Base-by-base conservation (phyloP, 37 sponge, comb jelly and placozoan genomes). In the Agelas oroides region DNA sequence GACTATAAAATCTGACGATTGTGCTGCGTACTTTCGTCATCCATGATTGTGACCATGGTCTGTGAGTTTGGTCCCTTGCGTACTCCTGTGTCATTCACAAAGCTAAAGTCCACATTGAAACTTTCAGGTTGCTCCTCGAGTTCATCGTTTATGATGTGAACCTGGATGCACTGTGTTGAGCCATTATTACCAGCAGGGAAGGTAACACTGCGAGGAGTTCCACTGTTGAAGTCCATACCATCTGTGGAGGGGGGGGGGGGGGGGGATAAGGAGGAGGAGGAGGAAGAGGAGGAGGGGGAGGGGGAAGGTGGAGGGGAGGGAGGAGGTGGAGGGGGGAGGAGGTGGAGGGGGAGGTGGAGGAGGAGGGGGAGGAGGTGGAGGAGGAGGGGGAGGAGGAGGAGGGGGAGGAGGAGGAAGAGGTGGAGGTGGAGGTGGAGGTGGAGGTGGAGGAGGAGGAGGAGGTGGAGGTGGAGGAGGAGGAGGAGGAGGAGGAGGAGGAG, bases 31-130 rank as follows among this genome's bases (percentile, higher is more conserved):
- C 71, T 28, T 65, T 73, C 74, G 65, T 79, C 75, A 64, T 74
- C 75, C 1, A 52, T 62, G 21, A 87, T 87, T 8, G 68, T 79
- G 5, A 80, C 39, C 19, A 12, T 40, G 19, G 87, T 28, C 52
- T 23, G 19, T 27, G 32, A 5, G 69, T 15, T 25, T 31, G 69
- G 0, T 41, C 38, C 17, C 46, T 46, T 46, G 46, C 46, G 8
- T 46, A 8, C 46, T 46, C 46, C 46, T 8, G 8, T 46, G 6
- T 8, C 46, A 46, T 46, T 46, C 46, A 46, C 46, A 46, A 46
- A 46, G 6, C 24, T 28, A 34, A 86, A 25, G 12, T n/a, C 69
- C 16, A 46, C 71, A 19, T 53, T 55, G 70, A 86, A 78, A 13
- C 12, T 8, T 41, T 77, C 81, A 41, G 65, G 52, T 57, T 18